phyloP scores from a whole-genome alignment of 2,888 invertebrate genomes.

The Agrotis segetum region DNA sequence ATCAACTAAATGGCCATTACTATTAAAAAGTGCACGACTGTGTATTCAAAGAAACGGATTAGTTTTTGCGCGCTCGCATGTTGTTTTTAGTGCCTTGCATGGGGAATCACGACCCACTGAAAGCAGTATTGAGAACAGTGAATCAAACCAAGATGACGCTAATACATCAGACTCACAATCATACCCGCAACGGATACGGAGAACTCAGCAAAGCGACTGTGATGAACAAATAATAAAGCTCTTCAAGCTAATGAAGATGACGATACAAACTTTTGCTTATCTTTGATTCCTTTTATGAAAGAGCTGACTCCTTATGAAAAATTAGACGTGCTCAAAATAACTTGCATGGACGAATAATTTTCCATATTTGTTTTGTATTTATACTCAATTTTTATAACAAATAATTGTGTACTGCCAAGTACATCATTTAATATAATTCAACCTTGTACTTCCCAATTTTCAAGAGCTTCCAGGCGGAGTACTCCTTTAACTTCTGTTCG shows the following conservation, averaged over 20 bases:
- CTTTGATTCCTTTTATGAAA: conserved; percentile 28
- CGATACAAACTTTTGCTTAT: conserved; percentile 26
- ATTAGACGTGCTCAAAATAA: neutral
- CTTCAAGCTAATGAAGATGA: conserved; percentile 25
- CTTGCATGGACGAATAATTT: no score
- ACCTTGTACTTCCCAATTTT: no score
- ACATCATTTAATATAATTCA: no score
- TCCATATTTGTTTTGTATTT: no score
- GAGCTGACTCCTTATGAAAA: conserved; percentile 13
- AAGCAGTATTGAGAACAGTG: conserved; percentile 20
- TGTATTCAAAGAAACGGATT: neutral
- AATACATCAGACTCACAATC: conserved; percentile 12
- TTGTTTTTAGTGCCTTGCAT: conserved; percentile 18
- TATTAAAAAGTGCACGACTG: conserved; percentile 1
- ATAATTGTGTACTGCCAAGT: no score
- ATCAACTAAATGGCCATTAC: neutral
- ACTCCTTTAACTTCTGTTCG: conserved; percentile 19
- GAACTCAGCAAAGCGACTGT: conserved; percentile 13
- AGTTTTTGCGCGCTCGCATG: conserved; percentile 9
- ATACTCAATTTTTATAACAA: no score
- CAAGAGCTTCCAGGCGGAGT: neutral
- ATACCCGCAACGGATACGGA: conserved; percentile 11
- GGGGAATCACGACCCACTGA: conserved; percentile 16
- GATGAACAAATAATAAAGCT: conserved; percentile 19
- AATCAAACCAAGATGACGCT: conserved; percentile 23